Evolutionary conservation across 2,888 invertebrate species (phyloP), one percentile per base, ranked within the genome.

Genomic region (Thereva unica): DNA sequence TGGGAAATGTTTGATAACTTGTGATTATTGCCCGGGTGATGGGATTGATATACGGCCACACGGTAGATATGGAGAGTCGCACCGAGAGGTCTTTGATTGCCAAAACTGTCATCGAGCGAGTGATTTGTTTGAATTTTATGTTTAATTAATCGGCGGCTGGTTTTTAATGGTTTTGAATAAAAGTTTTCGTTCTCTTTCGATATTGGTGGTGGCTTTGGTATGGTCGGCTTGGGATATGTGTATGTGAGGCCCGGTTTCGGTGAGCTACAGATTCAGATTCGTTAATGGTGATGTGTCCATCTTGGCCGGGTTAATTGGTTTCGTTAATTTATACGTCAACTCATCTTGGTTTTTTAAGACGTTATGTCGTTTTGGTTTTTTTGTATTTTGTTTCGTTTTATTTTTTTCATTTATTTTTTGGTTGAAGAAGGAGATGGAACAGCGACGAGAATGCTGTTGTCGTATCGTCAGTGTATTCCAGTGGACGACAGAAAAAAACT

Each of bases 111-210:
- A 68, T 55, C 57, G 53, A 9, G 38, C 64, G 53, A 66, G 66
- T 68, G 66, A 68, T 64, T 68, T 68, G 64, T 68, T 68, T 57
- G 57, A 68, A 64, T 68, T 66, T 68, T 64, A 68, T 68, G 66
- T 68, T 66, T 68, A 68, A 68, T 68, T 68, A 68, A 64, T 68
- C 68, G 64, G 66, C 55, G 65, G 65, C 61, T 61, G 61, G 49
- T 65, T 68, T 50, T 49, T 50, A 23, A 23, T 23, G 23, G 23
- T 23, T 23, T 23, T 23, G 23, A 23, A 23, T 23, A 23, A 23
- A 23, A 23, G 23, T 23, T 23, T 23, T 23, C 23, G 23, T 23
- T 23, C 23, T 23, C 23, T 23, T 23, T 23, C 23, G 23, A 23
- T 23, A 23, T 23, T 23, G 23, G 23, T 23, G 23, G 23, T 2